Conservation (phyloP, 1,140 invertebrate species). For the Drosophila punjabiensis region DNA sequence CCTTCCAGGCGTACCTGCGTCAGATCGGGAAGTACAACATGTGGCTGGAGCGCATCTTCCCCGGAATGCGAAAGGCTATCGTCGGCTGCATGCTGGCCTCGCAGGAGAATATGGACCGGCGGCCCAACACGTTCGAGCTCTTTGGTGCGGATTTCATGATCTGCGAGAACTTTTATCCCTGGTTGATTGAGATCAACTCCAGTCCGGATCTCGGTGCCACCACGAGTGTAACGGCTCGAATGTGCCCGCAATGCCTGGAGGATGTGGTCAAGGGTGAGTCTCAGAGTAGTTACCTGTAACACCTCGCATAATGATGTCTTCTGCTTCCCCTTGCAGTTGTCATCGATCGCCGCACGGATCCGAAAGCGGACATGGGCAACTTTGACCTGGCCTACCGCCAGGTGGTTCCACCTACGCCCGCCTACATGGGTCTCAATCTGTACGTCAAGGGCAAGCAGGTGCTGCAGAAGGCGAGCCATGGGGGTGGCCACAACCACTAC, state of each 20-base stretch:
- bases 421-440: slow-evolving; percentile 90
- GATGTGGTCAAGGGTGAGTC: slow-evolving; percentile 95
- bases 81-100: slow-evolving; percentile 94
- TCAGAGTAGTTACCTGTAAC: neutral
- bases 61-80: slow-evolving; percentile 95
- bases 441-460: slow-evolving; percentile 84
- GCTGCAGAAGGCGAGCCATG: slow-evolving; percentile 63
- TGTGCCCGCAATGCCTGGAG: slow-evolving; percentile 95
- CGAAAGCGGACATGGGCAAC: slow-evolving; percentile 92
- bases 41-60: slow-evolving; percentile 94
- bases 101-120: slow-evolving; percentile 93
- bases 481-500: slow-evolving; percentile 52
- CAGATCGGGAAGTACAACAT: slow-evolving; percentile 90
- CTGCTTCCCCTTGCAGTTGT: slow-evolving; percentile 90
- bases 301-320: neutral
- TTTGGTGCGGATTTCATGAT: slow-evolving; percentile 98
- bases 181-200: slow-evolving; percentile 98
- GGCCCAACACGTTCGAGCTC: slow-evolving; percentile 96
- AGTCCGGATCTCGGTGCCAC: slow-evolving; percentile 96
- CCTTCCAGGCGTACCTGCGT: slow-evolving; percentile 90
- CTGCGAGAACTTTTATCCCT: slow-evolving; percentile 94
- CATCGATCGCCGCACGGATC: slow-evolving; percentile 92
- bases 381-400: slow-evolving; percentile 94
- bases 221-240: slow-evolving; percentile 93
- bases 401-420: slow-evolving; percentile 90